Base-by-base conservation (phyloP, 2,113 vertebrate genomes). In the Labrus mixtus region DNA sequence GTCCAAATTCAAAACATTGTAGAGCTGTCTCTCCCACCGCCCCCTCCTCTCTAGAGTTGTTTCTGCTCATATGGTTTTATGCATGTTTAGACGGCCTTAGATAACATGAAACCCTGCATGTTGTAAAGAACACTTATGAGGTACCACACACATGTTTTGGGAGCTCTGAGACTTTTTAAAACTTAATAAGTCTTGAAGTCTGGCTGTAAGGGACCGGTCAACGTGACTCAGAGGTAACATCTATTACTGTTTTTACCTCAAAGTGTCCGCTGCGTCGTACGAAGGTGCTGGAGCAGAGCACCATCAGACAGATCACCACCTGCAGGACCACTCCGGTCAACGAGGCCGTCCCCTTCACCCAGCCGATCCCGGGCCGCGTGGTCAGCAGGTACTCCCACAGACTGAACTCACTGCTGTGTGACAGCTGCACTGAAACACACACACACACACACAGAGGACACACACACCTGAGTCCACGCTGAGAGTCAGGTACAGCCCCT, bases 191-290 rank as follows among this genome's bases (percentile, higher is more conserved):
- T 22, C 58, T 33, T 59, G 25, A 25, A 25, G 25, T 25, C 25
- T 25, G 25, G 25, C 25, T 25, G 25, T 25, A 25, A 25, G 25
- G 25, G 25, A 25, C 25, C 25, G 25, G 25, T 25, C 25, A 25
- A 25, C 25, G 25, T 33, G 29, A 33, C 29, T 33, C 29, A 25
- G 29, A 6, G 29, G 29, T 33, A 6, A 6, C 29, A 33, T 33
- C 1, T 25, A 25, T 25, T 25, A 25, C 3, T 25, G 25, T 33
- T 4, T 33, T 33, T 6, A 97, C 96, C 92, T 97, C 95, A 13
- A 97, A 97, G 86, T 96, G 96, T 3, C 97, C 95, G 0, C 96
- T 95, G 68, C 93, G 94, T 0, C 95, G 92, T 6, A 97, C 74
- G 0, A 96, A 95, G 12, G 96, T 89, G 87, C 93, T 94, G 92